Evolutionary conservation across 1,140 invertebrate species (phyloP).

Genomic region (Pygmarrhopalites habei): DNA sequence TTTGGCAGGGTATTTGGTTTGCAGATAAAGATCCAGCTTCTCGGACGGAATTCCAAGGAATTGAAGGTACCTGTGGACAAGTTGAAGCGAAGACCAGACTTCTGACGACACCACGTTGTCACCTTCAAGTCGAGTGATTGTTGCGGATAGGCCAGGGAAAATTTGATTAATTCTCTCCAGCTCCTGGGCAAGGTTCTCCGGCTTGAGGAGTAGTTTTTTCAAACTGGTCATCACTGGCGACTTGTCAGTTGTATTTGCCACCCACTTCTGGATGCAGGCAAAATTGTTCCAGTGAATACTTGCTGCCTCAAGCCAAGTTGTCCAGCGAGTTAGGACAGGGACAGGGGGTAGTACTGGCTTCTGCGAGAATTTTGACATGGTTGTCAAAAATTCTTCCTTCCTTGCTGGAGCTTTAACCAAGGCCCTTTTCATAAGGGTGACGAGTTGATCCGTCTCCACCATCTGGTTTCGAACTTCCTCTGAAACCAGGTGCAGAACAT

Average conservation of each 20-base stretch:
- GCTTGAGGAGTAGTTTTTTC: not conserved
- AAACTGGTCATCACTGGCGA: not conserved
- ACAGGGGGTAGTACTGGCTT: slow-evolving; percentile 42
- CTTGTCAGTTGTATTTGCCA: not conserved
- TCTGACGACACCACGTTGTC: not conserved
- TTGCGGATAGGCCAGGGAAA: not conserved
- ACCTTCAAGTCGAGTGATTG: not conserved
- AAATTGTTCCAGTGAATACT: slow-evolving; percentile 42
- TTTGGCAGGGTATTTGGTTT: not conserved
- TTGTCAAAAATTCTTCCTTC: not conserved
- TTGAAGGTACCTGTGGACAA: not conserved
- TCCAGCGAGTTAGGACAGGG: slow-evolving; percentile 44
- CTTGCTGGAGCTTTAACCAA: not conserved
- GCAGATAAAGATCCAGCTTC: not conserved
- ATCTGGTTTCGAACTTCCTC: not conserved
- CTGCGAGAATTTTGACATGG: not conserved
- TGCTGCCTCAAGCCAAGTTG: slow-evolving; percentile 43
- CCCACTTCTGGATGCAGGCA: slow-evolving; percentile 12
- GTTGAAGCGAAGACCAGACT: not conserved
- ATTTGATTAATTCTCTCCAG: slow-evolving; percentile 3
- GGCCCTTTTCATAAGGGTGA: not conserved
- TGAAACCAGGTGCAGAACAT: not conserved
- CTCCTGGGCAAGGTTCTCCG: not conserved
- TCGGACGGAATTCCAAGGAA: not conserved
- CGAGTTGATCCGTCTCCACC: not conserved